Evolutionary conservation across 2,888 invertebrate genomes (phyloP), one percentile per base, ranked within the genome.

Genomic region (Archips crataeganus): DNA sequence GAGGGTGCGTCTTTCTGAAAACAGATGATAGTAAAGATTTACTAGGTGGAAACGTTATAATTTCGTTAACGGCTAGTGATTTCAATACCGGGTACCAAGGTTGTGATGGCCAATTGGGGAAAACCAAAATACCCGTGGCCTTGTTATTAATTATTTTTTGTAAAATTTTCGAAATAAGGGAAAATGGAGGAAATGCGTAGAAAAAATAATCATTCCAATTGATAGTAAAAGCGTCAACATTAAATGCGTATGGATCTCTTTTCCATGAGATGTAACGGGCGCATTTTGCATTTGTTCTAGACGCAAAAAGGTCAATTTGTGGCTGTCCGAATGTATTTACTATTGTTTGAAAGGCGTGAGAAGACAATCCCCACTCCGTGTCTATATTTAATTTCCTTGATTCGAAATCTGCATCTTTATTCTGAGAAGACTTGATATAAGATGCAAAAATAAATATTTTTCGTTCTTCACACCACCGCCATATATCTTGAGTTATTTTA

Each of bases 231-330:
- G 57, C 57, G 57, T 66, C 57, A 8, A 57, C 51, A 57, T 66
- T 66, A 57, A 36, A 66, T 8, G 57, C 66, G 10, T 39, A 66
- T 5, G 66, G 66, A 57, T 66, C 66, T 6, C 42, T 54, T 42
- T 57, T 66, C 66, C 66, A 66, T 13, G 65, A 66, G 5, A 66
- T 39, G 13, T 66, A 66, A 34, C 23, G 39, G 5, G 34, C 23
- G 15, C 65, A 66, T 23, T 54, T 54, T 51, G 65, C 54, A 36
- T 66, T 66, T 11, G 36, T 39, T 15, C 65, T 54, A 10, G 65
- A 66, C 8, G 65, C 65, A 36, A 66, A 66, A 49, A 66, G 49
- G n/a, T 66, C 65, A 2, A 66, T 66, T 39, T 66, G 8, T 1
- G 65, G 54, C 23, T 15, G 32, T 36, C 65, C 65, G 39, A 66